phyloP scores from a whole-genome alignment of 2,797 vertebrate species.

The Sebastolobus altivelis region DNA sequence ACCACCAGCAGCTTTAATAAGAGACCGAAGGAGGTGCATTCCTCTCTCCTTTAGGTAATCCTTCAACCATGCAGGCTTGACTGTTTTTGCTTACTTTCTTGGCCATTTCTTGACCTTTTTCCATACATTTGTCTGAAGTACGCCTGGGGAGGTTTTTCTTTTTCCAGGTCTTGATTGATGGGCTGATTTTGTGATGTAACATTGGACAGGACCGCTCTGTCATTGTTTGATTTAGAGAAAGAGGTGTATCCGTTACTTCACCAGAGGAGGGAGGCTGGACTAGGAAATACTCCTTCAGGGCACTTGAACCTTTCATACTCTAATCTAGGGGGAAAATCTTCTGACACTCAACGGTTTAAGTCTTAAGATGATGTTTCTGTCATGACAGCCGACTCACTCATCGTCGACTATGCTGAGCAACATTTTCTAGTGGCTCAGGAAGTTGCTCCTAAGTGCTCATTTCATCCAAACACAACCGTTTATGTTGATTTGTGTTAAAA shows the following conservation, averaged over 20 bases:
- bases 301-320: constrained; percentile 18
- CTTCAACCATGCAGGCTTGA: constrained; percentile 40
- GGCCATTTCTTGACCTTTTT: constrained; percentile 48
- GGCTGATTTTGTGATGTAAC: constrained; percentile 24
- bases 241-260: constrained; percentile 38
- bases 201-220: constrained; percentile 11
- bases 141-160: constrained; percentile 10
- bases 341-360: constrained; percentile 19
- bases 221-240: constrained; percentile 42
- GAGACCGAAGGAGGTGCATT: constrained; percentile 27
- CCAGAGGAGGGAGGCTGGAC: not conserved
- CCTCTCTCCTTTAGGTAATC: constrained; percentile 52
- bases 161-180: constrained; percentile 55
- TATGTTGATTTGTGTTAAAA: constrained; percentile 15
- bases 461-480: not conserved
- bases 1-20: constrained; percentile 41
- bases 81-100: constrained; percentile 37
- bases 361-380: constrained; percentile 27
- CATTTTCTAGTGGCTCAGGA: constrained; percentile 31
- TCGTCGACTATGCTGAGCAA: not conserved
- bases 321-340: constrained; percentile 4
- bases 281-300: constrained; percentile 38
- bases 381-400: constrained; percentile 7
- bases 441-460: not conserved
- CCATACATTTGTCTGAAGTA: not conserved